Evolutionary conservation across 2,113 vertebrate genomes (phyloP).

Genomic region (Fregata magnificens): DNA sequence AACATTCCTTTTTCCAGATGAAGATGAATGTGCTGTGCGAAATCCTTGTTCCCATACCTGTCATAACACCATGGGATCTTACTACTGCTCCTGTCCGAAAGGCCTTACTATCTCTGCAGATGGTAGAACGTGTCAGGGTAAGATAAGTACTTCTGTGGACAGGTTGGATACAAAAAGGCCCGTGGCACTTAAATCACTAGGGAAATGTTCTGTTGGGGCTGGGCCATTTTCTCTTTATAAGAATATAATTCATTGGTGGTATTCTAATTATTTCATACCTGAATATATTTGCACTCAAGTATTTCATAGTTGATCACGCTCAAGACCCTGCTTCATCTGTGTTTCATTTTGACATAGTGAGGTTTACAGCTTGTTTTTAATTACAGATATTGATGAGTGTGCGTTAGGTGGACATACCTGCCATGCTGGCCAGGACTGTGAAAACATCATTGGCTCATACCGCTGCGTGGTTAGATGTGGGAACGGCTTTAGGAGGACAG

Average conservation of each 20-base stretch:
- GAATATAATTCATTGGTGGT: not conserved
- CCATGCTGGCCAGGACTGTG: slow-evolving; percentile 84
- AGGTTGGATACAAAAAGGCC: not conserved
- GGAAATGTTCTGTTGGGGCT: not conserved
- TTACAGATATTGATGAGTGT: slow-evolving; percentile 92
- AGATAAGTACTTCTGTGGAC: not conserved
- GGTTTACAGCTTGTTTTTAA: not conserved
- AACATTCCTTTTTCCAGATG: slow-evolving; percentile 76
- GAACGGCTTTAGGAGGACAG: slow-evolving; percentile 83
- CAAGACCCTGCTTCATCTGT: not conserved
- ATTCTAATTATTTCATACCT: not conserved
- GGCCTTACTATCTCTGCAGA: slow-evolving; percentile 92
- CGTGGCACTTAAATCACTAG: not conserved
- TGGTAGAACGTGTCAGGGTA: slow-evolving; percentile 92
- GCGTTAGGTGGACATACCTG: slow-evolving; percentile 80
- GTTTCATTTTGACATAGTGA: not conserved
- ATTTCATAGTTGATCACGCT: not conserved
- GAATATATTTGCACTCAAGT: too few species aligned
- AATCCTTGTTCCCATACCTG: slow-evolving; percentile 92
- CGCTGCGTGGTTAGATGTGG: slow-evolving; percentile 85
- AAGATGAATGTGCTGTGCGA: slow-evolving; percentile 85
- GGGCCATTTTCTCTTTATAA: not conserved
- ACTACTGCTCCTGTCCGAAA: slow-evolving; percentile 90
- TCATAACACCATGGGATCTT: slow-evolving; percentile 90
- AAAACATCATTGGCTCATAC: slow-evolving; percentile 90